Conservation (phyloP, 1,140 invertebrate species). For the Saccostrea glomerata region DNA sequence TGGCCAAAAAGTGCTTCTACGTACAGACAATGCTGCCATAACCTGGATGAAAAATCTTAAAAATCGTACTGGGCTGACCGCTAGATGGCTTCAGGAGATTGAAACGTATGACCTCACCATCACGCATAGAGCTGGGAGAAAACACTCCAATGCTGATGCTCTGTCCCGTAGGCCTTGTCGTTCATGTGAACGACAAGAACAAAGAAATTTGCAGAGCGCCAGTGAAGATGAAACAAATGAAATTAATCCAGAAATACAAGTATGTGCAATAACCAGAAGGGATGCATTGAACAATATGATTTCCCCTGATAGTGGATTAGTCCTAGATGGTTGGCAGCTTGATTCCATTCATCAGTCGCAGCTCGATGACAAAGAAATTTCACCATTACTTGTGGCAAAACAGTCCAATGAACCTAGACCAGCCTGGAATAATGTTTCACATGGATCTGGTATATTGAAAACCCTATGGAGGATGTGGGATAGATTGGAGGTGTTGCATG, state of each 20-base stretch:
- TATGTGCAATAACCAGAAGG: conserved; percentile 1
- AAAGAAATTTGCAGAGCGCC: not conserved
- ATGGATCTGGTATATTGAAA: conserved; percentile 4
- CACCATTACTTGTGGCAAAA: conserved; percentile 5
- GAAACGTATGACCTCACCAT: conserved; percentile 66
- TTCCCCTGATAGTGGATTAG: not conserved
- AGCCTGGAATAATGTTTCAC: conserved; percentile 43
- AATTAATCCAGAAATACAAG: not conserved
- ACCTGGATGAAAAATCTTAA: conserved; percentile 63
- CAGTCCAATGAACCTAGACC: not conserved
- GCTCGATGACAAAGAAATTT: conserved; percentile 40
- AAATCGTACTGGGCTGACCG: conserved; percentile 62
- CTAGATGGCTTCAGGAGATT: conserved; percentile 67
- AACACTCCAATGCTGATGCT: conserved; percentile 70
- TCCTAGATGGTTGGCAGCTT: conserved; percentile 8
- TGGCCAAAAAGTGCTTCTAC: conserved; percentile 53
- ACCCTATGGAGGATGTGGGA: conserved; percentile 50
- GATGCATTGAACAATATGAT: not conserved
- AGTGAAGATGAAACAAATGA: not conserved
- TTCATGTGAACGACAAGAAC: conserved; percentile 49
- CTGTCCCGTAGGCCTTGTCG: conserved; percentile 59
- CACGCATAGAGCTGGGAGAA: conserved; percentile 60
- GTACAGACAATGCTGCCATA: conserved; percentile 68
- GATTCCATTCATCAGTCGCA: conserved; percentile 12
- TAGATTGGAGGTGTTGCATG: conserved; percentile 32